Evolutionary conservation across 2,888 invertebrate species (phyloP).

Genomic region (Catocala fraxini): DNA sequence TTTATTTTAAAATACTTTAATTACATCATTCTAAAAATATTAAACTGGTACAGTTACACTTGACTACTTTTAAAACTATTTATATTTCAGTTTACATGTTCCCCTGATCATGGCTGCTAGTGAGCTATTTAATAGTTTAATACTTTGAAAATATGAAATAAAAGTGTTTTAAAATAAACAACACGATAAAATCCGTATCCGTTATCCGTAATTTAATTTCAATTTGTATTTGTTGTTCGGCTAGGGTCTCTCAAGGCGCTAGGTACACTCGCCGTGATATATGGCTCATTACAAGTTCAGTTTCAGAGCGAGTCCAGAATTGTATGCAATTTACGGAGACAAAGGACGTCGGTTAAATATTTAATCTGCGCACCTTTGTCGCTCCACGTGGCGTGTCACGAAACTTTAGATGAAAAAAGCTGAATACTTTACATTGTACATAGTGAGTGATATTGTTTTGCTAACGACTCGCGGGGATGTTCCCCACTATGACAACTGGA

Average conservation of each 20-base stretch:
- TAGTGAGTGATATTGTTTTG: slow-evolving; percentile 9
- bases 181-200: too few relatives aligned
- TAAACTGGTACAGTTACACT: too few relatives aligned
- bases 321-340: slow-evolving; percentile 48
- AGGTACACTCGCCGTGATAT: slow-evolving; percentile 21
- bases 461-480: slow-evolving; percentile 2
- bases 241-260: neutral
- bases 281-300: slow-evolving; percentile 41
- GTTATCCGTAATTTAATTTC: too few relatives aligned
- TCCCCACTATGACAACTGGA: slow-evolving; percentile 2
- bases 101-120: too few relatives aligned
- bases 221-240: neutral
- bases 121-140: too few relatives aligned
- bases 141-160: too few relatives aligned
- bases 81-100: too few relatives aligned
- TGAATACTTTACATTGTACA: slow-evolving; percentile 1
- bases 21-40: too few relatives aligned
- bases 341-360: slow-evolving; percentile 53
- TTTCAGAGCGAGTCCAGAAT: slow-evolving; percentile 35
- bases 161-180: too few relatives aligned
- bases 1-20: too few relatives aligned
- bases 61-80: too few relatives aligned
- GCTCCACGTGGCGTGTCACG: slow-evolving; percentile 18
- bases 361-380: slow-evolving; percentile 49
- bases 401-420: slow-evolving; percentile 7